These are phyloP conservation scores for Chondrilla cf. caribensis DNA, from an alignment of 37 sponge, comb jelly and placozoan species.

Conservation along the genomic window DNA sequence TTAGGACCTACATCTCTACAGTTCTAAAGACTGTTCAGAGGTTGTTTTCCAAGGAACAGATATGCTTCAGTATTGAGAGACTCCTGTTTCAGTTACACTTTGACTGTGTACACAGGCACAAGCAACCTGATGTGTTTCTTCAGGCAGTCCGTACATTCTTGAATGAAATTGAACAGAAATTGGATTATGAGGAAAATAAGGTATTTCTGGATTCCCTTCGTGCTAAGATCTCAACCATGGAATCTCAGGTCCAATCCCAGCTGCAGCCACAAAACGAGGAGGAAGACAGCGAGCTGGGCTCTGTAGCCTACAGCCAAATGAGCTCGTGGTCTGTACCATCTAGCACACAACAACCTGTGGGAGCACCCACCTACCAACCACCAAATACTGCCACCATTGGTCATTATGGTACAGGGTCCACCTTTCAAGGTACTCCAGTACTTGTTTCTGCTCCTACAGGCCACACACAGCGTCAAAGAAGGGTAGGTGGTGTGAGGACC, in stretches of 20 bases:
- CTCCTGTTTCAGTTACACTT: constrained; percentile 11
- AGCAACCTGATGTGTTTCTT: neutral
- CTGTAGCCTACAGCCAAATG: neutral
- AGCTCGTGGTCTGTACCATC: neutral
- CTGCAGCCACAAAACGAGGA: neutral
- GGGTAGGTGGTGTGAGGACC: neutral
- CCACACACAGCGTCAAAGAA: neutral
- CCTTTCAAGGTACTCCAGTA: neutral
- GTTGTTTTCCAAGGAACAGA: neutral
- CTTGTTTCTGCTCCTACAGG: neutral
- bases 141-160: too few species aligned
- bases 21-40: neutral
- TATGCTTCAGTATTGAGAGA: neutral
- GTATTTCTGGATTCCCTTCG: neutral
- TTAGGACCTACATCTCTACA: neutral
- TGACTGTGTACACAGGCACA: constrained; percentile 5
- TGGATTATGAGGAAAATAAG: neutral
- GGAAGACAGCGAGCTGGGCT: neutral
- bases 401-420: neutral
- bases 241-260: neutral
- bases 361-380: constrained; percentile 10
- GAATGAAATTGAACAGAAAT: too few species aligned
- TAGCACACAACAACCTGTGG: too few species aligned
- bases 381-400: neutral
- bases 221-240: neutral